Conservation (phyloP, 2,888 invertebrate species). For the Drosophila limbata region DNA sequence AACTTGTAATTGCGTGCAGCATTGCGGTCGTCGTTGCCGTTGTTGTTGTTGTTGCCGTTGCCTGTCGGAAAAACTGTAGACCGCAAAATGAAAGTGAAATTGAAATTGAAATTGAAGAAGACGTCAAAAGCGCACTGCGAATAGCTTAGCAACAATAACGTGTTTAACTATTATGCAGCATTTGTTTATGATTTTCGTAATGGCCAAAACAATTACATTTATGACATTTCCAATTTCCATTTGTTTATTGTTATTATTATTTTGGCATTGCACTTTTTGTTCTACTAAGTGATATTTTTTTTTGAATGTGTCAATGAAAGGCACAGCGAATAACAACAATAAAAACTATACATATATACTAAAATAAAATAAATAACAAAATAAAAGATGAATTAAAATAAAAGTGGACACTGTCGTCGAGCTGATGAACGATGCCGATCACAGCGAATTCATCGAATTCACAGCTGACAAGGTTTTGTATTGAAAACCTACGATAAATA, state of each 20-base stretch:
- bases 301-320: slow-evolving; percentile 69
- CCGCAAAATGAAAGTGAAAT: slow-evolving; percentile 78
- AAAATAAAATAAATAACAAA: slow-evolving; percentile 42
- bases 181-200: slow-evolving; percentile 46
- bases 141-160: slow-evolving; percentile 24
- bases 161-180: slow-evolving; percentile 33
- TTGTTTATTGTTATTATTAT: slow-evolving; percentile 19
- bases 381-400: slow-evolving; percentile 51
- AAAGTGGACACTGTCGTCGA: slow-evolving; percentile 38
- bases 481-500: not conserved
- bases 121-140: slow-evolving; percentile 59
- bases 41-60: slow-evolving; percentile 34
- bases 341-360: slow-evolving; percentile 14
- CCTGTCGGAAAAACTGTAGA: slow-evolving; percentile 71
- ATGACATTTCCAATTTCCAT: slow-evolving; percentile 56
- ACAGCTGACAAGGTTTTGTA: slow-evolving; percentile 50
- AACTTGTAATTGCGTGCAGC: slow-evolving; percentile 68
- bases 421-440: slow-evolving; percentile 47
- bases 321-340: slow-evolving; percentile 32
- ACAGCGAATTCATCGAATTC: slow-evolving; percentile 5
- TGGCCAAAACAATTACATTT: slow-evolving; percentile 44
- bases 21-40: slow-evolving; percentile 52
- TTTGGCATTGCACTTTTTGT: slow-evolving; percentile 11
- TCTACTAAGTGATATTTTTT: slow-evolving; percentile 20
- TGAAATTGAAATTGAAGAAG: slow-evolving; percentile 79